Conservation (phyloP, 2,888 invertebrate species). For the Rhodophaea formosa region DNA sequence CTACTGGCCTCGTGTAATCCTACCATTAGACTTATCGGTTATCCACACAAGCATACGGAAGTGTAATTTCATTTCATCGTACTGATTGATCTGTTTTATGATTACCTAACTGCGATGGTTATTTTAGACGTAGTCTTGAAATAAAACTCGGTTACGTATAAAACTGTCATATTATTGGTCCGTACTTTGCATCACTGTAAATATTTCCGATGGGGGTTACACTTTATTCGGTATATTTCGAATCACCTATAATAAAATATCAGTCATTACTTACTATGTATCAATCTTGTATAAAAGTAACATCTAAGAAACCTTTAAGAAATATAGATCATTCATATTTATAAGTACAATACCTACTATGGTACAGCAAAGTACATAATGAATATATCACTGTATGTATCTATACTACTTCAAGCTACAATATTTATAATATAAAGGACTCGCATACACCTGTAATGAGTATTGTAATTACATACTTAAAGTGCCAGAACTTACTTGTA, state of each 20-base stretch:
- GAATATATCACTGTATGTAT: conserved; percentile 56
- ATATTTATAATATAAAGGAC: conserved; percentile 55
- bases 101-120: neutral
- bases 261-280: conserved; percentile 36
- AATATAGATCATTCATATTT: conserved; percentile 48
- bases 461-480: conserved; percentile 51
- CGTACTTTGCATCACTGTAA: conserved; percentile 32
- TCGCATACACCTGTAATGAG: conserved; percentile 52
- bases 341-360: conserved; percentile 59
- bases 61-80: conserved; percentile 2
- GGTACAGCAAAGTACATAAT: conserved; percentile 59
- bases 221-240: conserved; percentile 37
- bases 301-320: conserved; percentile 46
- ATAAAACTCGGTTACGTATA: conserved; percentile 13
- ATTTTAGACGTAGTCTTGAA: neutral
- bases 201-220: conserved; percentile 37
- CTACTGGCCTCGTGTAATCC: conserved; percentile 8
- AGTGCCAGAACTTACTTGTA: conserved; percentile 63
- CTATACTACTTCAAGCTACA: conserved; percentile 51
- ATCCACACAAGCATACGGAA: conserved; percentile 19
- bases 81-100: neutral
- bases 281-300: conserved; percentile 55
- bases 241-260: conserved; percentile 33
- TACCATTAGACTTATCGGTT: neutral
- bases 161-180: conserved; percentile 13